Percentiles rank a stretch among this genome's conserved stretches.
Evolutionary conservation across 2,888 invertebrate species (phyloP).

Genomic region (Epinotia ramella): DNA sequence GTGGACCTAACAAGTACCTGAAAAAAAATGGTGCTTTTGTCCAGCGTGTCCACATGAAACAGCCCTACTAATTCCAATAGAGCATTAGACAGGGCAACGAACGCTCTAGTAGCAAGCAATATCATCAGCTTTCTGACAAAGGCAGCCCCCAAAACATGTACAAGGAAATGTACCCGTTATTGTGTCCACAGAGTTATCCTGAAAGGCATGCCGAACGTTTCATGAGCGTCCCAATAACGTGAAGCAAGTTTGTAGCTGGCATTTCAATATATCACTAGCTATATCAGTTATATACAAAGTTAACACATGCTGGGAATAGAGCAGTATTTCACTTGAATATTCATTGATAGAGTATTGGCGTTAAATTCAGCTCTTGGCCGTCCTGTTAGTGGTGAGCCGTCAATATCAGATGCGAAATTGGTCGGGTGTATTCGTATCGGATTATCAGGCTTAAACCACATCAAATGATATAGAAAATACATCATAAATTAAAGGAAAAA

Average conservation of each 20-base stretch:
- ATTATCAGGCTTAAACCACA: conserved; percentile 5
- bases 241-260: background rate
- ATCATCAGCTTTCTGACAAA: background rate
- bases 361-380: conserved; percentile 14
- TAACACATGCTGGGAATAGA: conserved; percentile 3
- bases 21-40: no score
- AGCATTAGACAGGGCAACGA: no score
- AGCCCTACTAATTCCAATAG: no score
- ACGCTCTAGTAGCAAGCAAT: background rate
- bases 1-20: no score
- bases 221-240: background rate
- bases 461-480: background rate
- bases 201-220: background rate
- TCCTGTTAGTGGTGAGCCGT: conserved; percentile 21
- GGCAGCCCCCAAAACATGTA: background rate
- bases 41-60: no score
- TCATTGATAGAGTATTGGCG: conserved; percentile 25
- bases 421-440: background rate
- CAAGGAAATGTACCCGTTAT: background rate
- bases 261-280: conserved; percentile 4
- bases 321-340: conserved; percentile 17
- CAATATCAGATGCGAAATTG: conserved; percentile 22
- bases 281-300: conserved; percentile 1
- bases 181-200: background rate
- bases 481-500: no score